These are phyloP conservation scores for Thysanoteuthis rhombus DNA, from an alignment of 2,888 invertebrate genomes.

Conservation along the genomic window DNA sequence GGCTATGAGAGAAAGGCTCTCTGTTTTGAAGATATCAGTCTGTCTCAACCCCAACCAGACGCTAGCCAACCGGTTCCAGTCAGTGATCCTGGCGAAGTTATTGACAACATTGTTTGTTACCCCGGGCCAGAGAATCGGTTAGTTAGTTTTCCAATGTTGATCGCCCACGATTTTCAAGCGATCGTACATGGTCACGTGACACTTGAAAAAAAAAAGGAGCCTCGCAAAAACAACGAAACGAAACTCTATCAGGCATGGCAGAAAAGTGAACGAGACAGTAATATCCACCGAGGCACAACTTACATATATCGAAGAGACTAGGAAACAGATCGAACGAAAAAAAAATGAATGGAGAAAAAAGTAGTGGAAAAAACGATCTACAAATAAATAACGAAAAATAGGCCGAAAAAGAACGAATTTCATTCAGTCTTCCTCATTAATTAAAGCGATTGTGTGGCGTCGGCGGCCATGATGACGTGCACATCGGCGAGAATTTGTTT, in stretches of 20 bases:
- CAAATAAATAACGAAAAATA: background rate
- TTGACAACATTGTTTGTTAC: background rate
- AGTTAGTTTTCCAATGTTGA: background rate
- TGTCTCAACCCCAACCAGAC: background rate
- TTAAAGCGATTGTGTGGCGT: background rate
- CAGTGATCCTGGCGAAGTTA: background rate
- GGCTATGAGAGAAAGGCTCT: background rate
- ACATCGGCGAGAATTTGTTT: background rate
- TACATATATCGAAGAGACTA: background rate
- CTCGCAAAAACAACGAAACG: background rate
- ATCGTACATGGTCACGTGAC: slow-evolving; percentile 12
- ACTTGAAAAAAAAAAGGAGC: background rate
- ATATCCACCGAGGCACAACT: background rate
- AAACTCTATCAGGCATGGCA: background rate
- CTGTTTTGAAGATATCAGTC: background rate
- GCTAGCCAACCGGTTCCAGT: background rate
- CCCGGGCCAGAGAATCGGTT: background rate
- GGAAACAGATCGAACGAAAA: background rate
- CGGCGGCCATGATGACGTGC: background rate
- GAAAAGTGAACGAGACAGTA: background rate
- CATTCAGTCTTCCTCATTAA: background rate
- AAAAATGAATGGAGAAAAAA: background rate
- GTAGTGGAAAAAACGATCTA: background rate
- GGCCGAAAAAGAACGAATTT: too few species aligned
- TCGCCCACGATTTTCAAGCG: too few species aligned